Percentiles rank a stretch among this genome's conserved stretches.
Evolutionary conservation across 2,888 invertebrate genomes (phyloP).

Genomic region (Drosophila lutescens): DNA sequence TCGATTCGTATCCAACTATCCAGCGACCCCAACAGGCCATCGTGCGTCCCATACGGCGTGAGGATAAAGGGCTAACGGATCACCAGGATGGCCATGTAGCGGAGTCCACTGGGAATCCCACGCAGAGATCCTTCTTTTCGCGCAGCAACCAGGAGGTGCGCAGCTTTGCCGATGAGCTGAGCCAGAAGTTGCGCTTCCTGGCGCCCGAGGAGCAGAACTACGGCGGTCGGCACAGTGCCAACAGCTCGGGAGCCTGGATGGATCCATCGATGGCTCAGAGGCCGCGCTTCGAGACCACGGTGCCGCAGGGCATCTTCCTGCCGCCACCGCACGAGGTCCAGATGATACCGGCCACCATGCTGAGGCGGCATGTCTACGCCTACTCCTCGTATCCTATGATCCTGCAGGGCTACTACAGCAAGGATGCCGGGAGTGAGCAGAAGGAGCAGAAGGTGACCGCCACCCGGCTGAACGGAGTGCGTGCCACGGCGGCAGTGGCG

Average conservation of each 20-base stretch:
- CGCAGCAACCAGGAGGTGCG: constrained; percentile 72
- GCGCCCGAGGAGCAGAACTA: constrained; percentile 85
- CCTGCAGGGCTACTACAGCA: constrained; percentile 61
- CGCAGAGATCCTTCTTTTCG: constrained; percentile 60
- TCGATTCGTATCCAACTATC: constrained; percentile 47
- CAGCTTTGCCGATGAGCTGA: constrained; percentile 89
- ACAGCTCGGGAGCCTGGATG: constrained; percentile 42
- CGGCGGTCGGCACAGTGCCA: constrained; percentile 75
- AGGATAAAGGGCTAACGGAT: constrained; percentile 51
- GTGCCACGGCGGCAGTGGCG: constrained; percentile 71
- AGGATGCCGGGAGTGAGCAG: constrained; percentile 9
- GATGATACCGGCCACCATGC: constrained; percentile 75
- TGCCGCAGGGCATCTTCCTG: constrained; percentile 91
- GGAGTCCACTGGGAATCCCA: neutral
- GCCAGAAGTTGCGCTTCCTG: constrained; percentile 89
- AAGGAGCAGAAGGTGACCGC: constrained; percentile 47
- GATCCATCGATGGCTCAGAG: constrained; percentile 74
- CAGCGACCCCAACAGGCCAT: constrained; percentile 85
- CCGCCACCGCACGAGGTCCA: constrained; percentile 88
- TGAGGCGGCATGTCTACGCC: constrained; percentile 86
- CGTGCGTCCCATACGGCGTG: constrained; percentile 85
- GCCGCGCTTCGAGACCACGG: constrained; percentile 92
- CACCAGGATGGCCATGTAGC: constrained; percentile 44
- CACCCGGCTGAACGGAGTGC: constrained; percentile 64
- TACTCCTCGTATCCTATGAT: constrained; percentile 87